Percentiles rank a stretch among this genome's conserved stretches.
Conservation (phyloP, 2,888 invertebrate genomes). For the Lathronympha strigana region DNA sequence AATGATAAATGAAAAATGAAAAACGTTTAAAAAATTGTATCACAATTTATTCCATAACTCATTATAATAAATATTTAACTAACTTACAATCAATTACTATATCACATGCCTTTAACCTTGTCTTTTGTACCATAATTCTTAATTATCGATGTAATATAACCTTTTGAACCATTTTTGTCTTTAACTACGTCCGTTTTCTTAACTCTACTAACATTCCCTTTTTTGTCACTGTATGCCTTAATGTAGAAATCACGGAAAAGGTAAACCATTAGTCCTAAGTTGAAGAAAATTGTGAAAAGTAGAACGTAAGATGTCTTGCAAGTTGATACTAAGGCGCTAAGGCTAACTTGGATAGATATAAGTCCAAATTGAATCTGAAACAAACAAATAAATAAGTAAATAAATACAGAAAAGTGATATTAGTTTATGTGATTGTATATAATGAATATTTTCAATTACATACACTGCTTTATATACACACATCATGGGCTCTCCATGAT, state of each 20-base stretch:
- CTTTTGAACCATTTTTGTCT: background rate
- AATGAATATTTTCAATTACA: background rate
- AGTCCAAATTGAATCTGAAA: slow-evolving; percentile 31
- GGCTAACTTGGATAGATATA: slow-evolving; percentile 1
- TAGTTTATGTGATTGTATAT: no score
- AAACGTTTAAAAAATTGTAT: background rate
- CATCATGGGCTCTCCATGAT: no score
- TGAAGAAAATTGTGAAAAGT: background rate
- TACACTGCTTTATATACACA: no score
- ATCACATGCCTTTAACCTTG: slow-evolving; percentile 18
- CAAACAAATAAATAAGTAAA: background rate
- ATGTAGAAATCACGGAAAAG: slow-evolving; percentile 28
- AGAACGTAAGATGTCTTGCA: slow-evolving; percentile 22
- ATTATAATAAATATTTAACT: slow-evolving; percentile 8
- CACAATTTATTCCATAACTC: background rate
- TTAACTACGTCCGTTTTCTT: background rate
- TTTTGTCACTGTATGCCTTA: slow-evolving; percentile 16
- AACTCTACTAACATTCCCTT: background rate
- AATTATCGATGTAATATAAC: slow-evolving; percentile 2
- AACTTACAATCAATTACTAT: background rate
- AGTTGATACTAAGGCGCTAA: background rate
- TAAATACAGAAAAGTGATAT: no score
- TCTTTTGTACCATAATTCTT: background rate
- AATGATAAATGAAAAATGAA: background rate
- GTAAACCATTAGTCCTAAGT: slow-evolving; percentile 21